Percentiles rank a stretch among this genome's conserved stretches.
Evolutionary conservation across 35 echinoderm and acorn worm species (phyloP).

Genomic region (Lytechinus variegatus): DNA sequence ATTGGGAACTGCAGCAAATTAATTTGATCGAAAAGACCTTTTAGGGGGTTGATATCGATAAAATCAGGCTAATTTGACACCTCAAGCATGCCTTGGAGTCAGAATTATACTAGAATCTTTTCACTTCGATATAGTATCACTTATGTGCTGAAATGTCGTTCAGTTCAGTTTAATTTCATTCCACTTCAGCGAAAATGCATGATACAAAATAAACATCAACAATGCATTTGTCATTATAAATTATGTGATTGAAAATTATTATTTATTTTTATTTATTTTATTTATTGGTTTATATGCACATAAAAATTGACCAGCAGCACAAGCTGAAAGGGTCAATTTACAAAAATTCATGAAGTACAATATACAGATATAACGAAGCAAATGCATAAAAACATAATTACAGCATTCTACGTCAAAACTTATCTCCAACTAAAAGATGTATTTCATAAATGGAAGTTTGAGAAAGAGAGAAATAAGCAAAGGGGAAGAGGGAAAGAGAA

Average conservation of each 20-base stretch:
- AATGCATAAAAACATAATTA: too few relatives aligned
- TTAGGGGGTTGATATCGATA: not conserved
- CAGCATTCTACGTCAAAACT: too few relatives aligned
- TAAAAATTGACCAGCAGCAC: too few relatives aligned
- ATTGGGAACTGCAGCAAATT: not conserved
- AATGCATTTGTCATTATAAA: too few relatives aligned
- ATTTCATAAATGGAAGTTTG: too few relatives aligned
- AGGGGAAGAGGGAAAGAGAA: too few relatives aligned
- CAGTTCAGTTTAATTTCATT: not conserved
- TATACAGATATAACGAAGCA: too few relatives aligned
- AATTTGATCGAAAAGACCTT: not conserved
- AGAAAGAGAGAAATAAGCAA: too few relatives aligned
- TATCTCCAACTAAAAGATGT: too few relatives aligned
- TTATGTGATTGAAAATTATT: not conserved
- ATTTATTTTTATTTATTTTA: not conserved
- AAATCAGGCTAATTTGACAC: conserved; percentile 18
- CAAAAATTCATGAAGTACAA: too few relatives aligned
- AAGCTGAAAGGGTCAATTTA: too few relatives aligned
- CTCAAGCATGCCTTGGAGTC: not conserved
- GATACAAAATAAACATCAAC: not conserved
- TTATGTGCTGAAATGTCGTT: not conserved
- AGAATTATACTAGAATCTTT: not conserved
- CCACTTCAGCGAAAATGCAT: not conserved
- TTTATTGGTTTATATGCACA: too few relatives aligned
- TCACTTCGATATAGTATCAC: not conserved